These are phyloP conservation scores for Xestia rhomboidea DNA, from an alignment of 2,888 invertebrate species.

Conservation along the genomic window DNA sequence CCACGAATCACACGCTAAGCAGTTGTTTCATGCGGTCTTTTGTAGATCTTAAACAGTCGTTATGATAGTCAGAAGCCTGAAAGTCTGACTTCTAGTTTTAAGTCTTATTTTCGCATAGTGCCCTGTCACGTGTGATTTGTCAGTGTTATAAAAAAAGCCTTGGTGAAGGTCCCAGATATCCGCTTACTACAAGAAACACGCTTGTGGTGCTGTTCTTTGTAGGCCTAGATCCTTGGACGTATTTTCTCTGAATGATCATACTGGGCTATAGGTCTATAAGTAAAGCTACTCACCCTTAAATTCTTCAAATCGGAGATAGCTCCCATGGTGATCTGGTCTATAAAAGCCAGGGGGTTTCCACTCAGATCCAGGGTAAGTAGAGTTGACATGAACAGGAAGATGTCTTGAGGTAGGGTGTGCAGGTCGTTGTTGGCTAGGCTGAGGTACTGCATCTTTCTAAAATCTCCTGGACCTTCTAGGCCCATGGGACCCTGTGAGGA, in stretches of 20 bases:
- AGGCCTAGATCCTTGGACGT: neutral
- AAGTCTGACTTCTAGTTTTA: neutral
- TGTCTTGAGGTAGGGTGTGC: constrained; percentile 91
- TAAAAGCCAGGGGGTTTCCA: constrained; percentile 92
- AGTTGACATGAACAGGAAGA: constrained; percentile 92
- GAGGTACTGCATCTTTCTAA: constrained; percentile 88
- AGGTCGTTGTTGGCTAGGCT: constrained; percentile 92
- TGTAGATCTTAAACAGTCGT: neutral
- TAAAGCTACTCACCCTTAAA: constrained; percentile 89
- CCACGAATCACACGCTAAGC: neutral
- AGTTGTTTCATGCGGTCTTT: neutral
- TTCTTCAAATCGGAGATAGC: constrained; percentile 91
- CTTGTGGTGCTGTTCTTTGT: neutral
- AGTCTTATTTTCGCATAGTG: neutral
- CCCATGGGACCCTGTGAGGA: constrained; percentile 88
- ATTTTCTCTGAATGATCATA: neutral
- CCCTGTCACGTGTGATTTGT: neutral
- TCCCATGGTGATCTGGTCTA: constrained; percentile 91
- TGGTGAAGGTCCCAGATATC: neutral
- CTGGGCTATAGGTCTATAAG: neutral
- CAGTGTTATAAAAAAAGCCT: neutral
- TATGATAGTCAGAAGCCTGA: neutral
- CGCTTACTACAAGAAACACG: neutral
- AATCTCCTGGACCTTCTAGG: constrained; percentile 83
- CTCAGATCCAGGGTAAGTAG: constrained; percentile 92